Base-by-base conservation (phyloP, 2,113 vertebrate genomes). In the Trematomus loennbergii region DNA sequence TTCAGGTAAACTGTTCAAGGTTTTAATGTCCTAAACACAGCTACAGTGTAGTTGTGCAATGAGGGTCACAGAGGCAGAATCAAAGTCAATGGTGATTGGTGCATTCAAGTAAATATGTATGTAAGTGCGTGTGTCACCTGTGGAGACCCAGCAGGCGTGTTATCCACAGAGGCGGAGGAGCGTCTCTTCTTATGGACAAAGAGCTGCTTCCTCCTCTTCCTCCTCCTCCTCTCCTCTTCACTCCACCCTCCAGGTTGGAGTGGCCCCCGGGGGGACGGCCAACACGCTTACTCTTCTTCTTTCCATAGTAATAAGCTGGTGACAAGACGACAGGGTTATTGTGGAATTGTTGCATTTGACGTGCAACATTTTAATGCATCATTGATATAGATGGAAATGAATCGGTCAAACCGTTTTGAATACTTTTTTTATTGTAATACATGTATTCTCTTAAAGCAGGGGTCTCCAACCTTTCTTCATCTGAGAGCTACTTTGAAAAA, bases 131-230 rank as follows among this genome's bases (percentile, higher is more conserved):
- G 36, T 40, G 5, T 50, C 95, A 99, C 98, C 97, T 98, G 98
- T 81, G 97, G 97, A 79, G 97, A 98, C 13, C 97, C 98, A 12
- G 93, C 97, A 20, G 97, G 97, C 0, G 97, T 97, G 90, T 97
- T 98, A 91, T 99, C 98, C 58, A 99, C 95, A 0, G 97, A 99
- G 3, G 97, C 70, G 22, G 97, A 97, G 1, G 96, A 96, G 20
- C 97, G 97, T 86, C 97, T 97, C 91, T 99, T 99, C 92, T 99
- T 99, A 88, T 98, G 97, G 78, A 97, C 98, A 88, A 99, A 99
- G 79, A 97, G 97, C 87, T 97, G 96, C 95, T 98, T 98, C 89
- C 97, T 94, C 65, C 96, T 97, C 94, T 98, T 99, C 93, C 97
- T 96, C 89, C 95, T 96, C 82, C 98, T 96, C 68, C 97, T 80